Evolutionary conservation across 2,888 invertebrate genomes (phyloP).

Genomic region (Candidula unifasciata): DNA sequence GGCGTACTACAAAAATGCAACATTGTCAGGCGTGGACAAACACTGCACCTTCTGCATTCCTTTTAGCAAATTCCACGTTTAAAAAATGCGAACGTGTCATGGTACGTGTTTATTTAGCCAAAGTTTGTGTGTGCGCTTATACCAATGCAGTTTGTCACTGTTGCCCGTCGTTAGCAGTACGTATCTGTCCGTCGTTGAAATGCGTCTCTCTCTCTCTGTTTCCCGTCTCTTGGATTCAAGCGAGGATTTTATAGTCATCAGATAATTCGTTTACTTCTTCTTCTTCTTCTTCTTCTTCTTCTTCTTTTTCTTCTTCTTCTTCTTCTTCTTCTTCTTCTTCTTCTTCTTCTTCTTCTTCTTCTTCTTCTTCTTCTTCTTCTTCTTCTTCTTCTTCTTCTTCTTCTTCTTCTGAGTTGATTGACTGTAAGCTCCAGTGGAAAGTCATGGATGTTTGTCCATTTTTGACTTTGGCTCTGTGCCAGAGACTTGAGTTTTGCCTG

Average conservation of each 20-base stretch:
- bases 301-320: neutral
- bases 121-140: neutral
- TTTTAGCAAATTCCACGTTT: neutral
- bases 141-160: no score
- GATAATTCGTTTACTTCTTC: neutral
- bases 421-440: no score
- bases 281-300: neutral
- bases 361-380: constrained; percentile 8
- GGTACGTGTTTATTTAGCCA: neutral
- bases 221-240: no score
- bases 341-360: neutral
- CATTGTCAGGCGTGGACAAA: neutral
- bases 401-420: no score
- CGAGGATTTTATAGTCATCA: no score
- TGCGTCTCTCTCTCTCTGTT: no score
- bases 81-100: neutral
- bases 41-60: neutral
- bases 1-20: neutral
- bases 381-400: neutral
- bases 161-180: no score
- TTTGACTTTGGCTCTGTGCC: no score
- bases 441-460: no score
- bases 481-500: no score
- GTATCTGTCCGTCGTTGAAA: no score
- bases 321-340: neutral